Evolutionary conservation across 53 echinoderm and acorn worm genomes (phyloP).

Genomic region (Paelopatides confundens): DNA sequence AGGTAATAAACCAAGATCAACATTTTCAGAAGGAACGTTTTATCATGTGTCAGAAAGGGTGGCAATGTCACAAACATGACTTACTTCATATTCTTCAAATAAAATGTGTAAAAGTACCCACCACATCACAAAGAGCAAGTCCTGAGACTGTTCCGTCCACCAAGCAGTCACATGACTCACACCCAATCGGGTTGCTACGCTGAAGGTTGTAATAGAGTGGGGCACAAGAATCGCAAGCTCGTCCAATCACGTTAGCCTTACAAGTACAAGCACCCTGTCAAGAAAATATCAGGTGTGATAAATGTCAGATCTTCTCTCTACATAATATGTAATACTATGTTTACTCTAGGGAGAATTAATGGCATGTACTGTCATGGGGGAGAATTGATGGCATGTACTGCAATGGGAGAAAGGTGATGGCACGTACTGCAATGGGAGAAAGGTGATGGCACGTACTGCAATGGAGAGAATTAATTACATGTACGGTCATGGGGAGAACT

Average conservation of each 20-base stretch:
- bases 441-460: no score
- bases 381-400: no score
- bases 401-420: no score
- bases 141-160: conserved; percentile 81
- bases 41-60: no score
- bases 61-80: no score
- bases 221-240: conserved; percentile 90
- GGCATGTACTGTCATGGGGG: no score
- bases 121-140: conserved; percentile 82
- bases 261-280: conserved; percentile 89
- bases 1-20: no score
- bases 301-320: background rate
- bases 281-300: background rate
- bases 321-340: background rate
- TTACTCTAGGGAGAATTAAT: background rate
- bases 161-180: conserved; percentile 84
- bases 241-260: conserved; percentile 89
- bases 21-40: no score
- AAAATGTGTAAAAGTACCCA: conserved; percentile 28
- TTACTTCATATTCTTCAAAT: background rate
- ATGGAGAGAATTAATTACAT: no score
- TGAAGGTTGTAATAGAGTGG: conserved; percentile 90
- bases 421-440: no score
- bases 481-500: no score
- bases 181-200: conserved; percentile 86